A percentile compares a stretch with the other conserved stretches of the same genome.
Evolutionary conservation across 2,888 invertebrate genomes (phyloP).

Genomic region (Aphrophora alni): DNA sequence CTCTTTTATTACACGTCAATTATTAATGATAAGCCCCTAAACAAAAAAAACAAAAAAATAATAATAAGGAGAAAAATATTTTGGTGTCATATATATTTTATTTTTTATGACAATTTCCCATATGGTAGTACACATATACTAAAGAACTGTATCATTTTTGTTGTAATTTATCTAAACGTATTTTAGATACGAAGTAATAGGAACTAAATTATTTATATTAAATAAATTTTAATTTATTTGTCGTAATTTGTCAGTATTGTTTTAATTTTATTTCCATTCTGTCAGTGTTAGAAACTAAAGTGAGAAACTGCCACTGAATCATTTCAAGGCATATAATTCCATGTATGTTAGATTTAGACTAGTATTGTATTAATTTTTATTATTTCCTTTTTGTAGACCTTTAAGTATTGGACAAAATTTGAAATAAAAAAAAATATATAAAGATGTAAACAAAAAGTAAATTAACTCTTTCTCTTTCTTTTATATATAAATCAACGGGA

Average conservation of each 20-base stretch:
- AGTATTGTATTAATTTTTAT: slow-evolving; percentile 39
- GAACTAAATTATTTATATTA: slow-evolving; percentile 7
- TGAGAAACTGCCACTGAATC: slow-evolving; percentile 38
- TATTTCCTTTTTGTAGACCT: slow-evolving; percentile 32
- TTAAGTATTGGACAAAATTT: slow-evolving; percentile 37
- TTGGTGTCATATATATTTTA: background rate
- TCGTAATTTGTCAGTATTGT: slow-evolving; percentile 22
- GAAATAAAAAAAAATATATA: slow-evolving; percentile 27
- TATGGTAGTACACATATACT: background rate
- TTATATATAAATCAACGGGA: background rate
- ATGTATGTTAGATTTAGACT: slow-evolving; percentile 42
- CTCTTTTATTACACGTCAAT: slow-evolving; percentile 40
- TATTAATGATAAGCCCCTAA: slow-evolving; percentile 42
- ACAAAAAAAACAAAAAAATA: slow-evolving; percentile 13
- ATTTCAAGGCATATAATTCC: slow-evolving; percentile 36
- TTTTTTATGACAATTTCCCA: background rate
- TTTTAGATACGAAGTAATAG: background rate
- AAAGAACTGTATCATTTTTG: background rate
- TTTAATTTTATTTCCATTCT: slow-evolving; percentile 25
- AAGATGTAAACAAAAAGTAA: background rate
- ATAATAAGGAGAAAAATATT: background rate
- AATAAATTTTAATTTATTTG: slow-evolving; percentile 9
- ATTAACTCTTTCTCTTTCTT: background rate
- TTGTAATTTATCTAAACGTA: background rate
- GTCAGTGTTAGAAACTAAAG: slow-evolving; percentile 11